Conservation (phyloP, 2,113 vertebrate species). For the Callaeas wilsoni region DNA sequence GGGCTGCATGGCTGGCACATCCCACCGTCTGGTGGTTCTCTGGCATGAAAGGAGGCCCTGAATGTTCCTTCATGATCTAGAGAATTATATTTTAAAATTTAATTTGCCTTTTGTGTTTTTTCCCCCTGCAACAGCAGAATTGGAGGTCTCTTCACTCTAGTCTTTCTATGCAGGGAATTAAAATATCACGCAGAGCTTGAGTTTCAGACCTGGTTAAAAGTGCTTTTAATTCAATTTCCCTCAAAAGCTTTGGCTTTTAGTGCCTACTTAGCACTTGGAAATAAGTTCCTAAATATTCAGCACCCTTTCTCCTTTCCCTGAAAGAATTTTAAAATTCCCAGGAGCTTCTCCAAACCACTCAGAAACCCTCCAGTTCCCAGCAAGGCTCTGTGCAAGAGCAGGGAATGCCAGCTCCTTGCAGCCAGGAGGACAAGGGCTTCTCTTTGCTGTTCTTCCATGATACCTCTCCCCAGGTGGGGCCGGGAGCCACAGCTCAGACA, state of each 20-base stretch:
- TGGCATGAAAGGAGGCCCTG: background rate
- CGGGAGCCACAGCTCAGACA: background rate
- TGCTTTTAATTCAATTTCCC: background rate
- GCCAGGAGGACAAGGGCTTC: background rate
- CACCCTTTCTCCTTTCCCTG: background rate
- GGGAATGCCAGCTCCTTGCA: background rate
- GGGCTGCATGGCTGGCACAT: background rate
- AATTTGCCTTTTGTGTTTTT: background rate
- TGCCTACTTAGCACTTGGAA: background rate
- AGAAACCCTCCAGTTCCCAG: background rate
- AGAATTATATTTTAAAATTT: background rate
- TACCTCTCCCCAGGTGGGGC: background rate
- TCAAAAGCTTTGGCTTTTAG: constrained; percentile 5
- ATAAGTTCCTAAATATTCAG: constrained; percentile 11
- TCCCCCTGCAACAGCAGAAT: background rate
- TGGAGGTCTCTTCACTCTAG: background rate
- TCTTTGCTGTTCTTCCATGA: background rate
- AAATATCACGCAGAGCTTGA: background rate
- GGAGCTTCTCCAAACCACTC: background rate
- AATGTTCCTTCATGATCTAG: background rate
- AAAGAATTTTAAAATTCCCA: constrained; percentile 7
- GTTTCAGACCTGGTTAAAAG: background rate
- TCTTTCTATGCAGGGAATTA: background rate
- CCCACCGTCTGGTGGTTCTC: background rate
- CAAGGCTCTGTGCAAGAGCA: background rate